phyloP scores from a whole-genome alignment of 2,113 vertebrate species.

The Serinus canaria region DNA sequence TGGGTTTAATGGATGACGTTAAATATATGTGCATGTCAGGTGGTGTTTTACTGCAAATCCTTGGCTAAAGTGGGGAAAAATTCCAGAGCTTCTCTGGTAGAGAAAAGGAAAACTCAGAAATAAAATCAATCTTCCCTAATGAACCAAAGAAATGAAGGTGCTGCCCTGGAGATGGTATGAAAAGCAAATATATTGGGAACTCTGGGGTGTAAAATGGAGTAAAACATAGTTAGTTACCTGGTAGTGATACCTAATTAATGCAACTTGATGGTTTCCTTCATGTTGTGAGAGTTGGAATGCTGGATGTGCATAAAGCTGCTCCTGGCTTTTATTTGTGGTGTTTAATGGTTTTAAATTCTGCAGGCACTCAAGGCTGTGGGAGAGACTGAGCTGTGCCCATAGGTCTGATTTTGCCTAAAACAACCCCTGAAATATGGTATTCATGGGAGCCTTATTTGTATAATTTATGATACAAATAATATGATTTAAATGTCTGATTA shows the following conservation, averaged over 20 bases:
- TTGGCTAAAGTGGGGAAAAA: background rate
- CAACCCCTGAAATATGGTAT: accelerated
- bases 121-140: background rate
- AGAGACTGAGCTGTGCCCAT: background rate
- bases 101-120: background rate
- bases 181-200: background rate
- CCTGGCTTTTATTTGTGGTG: background rate
- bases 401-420: background rate
- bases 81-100: background rate
- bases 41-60: background rate
- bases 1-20: background rate
- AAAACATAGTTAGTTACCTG: background rate
- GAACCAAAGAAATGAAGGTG: background rate
- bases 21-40: accelerated
- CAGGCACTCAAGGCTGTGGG: background rate
- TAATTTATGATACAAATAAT: background rate
- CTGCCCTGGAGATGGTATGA: background rate
- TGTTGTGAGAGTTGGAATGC: background rate
- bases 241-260: background rate
- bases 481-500: accelerated
- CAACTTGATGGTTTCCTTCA: background rate
- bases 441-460: background rate
- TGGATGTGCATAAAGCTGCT: background rate
- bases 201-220: background rate
- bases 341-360: background rate